Conservation (phyloP, 2,113 vertebrate genomes). For the Cephalopterus ornatus region DNA sequence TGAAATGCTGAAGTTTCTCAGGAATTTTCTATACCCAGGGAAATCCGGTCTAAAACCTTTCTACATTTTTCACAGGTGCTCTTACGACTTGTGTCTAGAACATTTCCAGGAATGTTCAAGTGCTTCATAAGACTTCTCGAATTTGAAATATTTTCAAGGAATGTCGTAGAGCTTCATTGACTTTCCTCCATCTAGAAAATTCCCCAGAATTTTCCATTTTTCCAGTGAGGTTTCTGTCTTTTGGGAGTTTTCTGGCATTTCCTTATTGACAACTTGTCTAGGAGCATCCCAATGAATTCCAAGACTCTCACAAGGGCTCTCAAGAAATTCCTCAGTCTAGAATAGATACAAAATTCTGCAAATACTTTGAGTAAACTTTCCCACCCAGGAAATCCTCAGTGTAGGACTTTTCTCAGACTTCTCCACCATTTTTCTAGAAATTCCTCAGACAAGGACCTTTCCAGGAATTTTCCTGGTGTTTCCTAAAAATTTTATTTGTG, state of each 20-base stretch:
- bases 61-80: background rate
- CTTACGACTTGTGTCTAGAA: background rate
- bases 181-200: background rate
- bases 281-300: background rate
- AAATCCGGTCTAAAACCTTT: background rate
- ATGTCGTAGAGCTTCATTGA: background rate
- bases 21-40: background rate
- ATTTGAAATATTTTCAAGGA: background rate
- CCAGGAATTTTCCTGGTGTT: background rate
- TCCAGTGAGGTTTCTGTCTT: background rate
- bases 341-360: background rate
- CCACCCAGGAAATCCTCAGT: background rate
- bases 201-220: background rate
- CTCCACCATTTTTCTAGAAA: background rate
- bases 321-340: background rate
- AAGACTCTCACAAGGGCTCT: background rate
- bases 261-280: background rate
- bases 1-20: background rate
- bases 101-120: background rate
- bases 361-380: background rate
- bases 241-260: background rate
- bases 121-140: background rate
- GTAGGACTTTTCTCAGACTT: background rate
- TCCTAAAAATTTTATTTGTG: background rate
- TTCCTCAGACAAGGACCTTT: background rate